phyloP scores from a whole-genome alignment of 2,797 vertebrate genomes.

The Chloroceryle inda region DNA sequence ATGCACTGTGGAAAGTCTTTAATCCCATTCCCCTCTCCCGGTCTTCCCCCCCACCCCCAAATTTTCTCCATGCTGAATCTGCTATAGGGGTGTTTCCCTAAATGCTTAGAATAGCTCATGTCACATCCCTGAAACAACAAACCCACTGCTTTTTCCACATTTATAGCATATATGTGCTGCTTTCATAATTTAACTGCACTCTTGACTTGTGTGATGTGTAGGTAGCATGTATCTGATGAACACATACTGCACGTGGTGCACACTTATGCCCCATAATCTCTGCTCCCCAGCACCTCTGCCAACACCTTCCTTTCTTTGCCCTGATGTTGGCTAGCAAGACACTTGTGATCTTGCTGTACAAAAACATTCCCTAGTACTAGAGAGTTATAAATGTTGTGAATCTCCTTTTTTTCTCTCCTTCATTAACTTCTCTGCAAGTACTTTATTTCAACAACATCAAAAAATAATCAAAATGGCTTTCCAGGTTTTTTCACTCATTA shows the following conservation, averaged over 20 bases:
- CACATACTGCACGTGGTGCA: fast-evolving
- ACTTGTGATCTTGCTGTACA: background rate
- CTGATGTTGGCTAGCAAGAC: background rate
- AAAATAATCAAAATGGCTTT: conserved; percentile 1
- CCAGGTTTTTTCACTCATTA: background rate
- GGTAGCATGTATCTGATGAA: background rate
- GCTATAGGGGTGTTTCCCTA: fast-evolving
- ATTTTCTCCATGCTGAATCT: background rate
- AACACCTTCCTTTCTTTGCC: background rate
- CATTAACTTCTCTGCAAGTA: conserved; percentile 13
- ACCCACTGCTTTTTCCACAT: background rate
- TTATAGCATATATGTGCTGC: background rate
- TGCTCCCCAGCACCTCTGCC: background rate
- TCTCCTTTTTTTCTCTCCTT: background rate
- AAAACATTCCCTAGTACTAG: background rate
- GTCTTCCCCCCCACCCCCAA: too few relatives aligned
- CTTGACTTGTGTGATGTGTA: background rate
- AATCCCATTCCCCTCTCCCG: background rate
- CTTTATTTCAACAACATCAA: background rate
- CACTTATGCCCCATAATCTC: fast-evolving
- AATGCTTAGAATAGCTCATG: background rate
- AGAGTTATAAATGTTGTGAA: background rate
- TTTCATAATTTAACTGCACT: background rate
- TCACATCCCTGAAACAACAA: background rate
- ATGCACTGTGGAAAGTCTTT: background rate